phyloP scores from a whole-genome alignment of 2,113 vertebrate species.

The Oostethus manadensis region DNA sequence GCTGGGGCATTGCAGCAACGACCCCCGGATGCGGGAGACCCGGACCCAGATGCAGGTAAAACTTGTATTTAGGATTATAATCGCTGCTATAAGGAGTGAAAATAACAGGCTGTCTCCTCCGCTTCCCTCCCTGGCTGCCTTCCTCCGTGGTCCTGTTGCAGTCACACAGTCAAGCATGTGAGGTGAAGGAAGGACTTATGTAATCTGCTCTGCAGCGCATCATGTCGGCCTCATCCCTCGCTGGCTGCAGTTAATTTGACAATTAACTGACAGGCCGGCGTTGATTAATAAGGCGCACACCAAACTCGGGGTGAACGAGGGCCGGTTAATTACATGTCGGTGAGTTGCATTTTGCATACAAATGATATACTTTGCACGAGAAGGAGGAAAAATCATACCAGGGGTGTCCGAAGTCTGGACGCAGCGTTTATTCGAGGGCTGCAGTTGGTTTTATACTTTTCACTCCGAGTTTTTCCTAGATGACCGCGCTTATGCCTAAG shows the following conservation, averaged over 20 bases:
- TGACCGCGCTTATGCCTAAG: no score
- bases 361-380: not conserved
- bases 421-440: no score
- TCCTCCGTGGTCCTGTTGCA: constrained; percentile 51
- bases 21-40: no score
- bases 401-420: no score
- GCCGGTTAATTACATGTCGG: constrained; percentile 3
- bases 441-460: no score
- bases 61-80: no score
- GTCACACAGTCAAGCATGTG: constrained; percentile 72
- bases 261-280: constrained; percentile 6
- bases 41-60: no score
- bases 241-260: constrained; percentile 18
- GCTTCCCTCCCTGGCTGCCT: constrained; percentile 35
- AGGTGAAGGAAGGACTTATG: constrained; percentile 69
- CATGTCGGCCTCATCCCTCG: not conserved
- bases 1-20: no score
- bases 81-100: no score
- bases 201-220: constrained; percentile 55
- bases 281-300: not conserved
- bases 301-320: not conserved
- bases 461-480: no score
- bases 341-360: not conserved
- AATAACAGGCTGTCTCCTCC: no score
- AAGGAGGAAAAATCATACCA: not conserved